Evolutionary conservation across 2,888 invertebrate genomes (phyloP), one percentile per base, ranked within the genome.

Genomic region (Eupithecia centaureata): DNA sequence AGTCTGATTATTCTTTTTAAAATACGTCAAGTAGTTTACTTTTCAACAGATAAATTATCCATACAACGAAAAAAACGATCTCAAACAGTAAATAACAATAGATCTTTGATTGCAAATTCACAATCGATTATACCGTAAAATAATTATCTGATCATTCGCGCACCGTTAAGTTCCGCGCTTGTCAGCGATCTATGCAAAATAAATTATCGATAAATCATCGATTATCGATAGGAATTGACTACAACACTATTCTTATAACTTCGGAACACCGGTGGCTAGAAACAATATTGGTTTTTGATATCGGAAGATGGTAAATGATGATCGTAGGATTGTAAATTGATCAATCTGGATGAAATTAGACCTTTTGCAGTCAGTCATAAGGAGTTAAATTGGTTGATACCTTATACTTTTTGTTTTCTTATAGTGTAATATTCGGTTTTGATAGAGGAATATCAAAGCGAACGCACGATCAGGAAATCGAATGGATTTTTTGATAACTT

Each of bases 271-370:
- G 67, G 73, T 72, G 74, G 73, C 73, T 67, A 68, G 65, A 71
- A 64, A 65, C 69, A 76, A 72, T 76, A 73, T 74, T 73, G 71
- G 69, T 72, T 73, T 67, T 70, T 47, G 67, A 59, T 69, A 64
- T 73, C 57, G 63, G 51, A 58, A 63, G 47, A 22, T 35, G 61
- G n/a, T 52, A 25, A 28, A 22, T 62, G 8, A 22, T 42, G 27
- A 57, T 61, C 52, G n/a, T 62, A 38, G 27, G 61, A 10, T 42
- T 22, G 47, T 22, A 59, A 42, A 68, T 65, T 68, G 42, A 62
- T 68, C 65, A 65, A 68, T 65, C 52, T 64, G 18, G 12, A 56
- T 52, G 25, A n/a, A 30, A 59, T 54, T 33, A 18, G n/a, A n/a
- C 18, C 65, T 65, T 61, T 47, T 25, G 57, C 61, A 13, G 35